Evolutionary conservation across 2,113 vertebrate species (phyloP), one percentile per base, ranked within the genome.

Genomic region (Vicugna pacos): DNA sequence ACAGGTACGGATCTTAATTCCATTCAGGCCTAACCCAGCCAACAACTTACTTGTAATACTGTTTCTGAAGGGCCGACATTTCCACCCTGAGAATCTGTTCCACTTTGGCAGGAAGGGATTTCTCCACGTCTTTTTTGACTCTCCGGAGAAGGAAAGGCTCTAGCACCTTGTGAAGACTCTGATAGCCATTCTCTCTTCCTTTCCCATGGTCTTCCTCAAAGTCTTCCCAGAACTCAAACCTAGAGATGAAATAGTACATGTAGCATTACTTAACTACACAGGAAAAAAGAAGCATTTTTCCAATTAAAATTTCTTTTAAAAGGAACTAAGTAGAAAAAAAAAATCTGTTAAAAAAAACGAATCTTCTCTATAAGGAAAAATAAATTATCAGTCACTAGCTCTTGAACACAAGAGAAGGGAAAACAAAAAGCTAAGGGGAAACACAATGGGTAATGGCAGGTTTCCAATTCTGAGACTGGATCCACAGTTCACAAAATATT

Each of bases 91-190:
- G 99, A 97, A 99, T 99, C 98, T 99, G 99, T 87, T 99, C 99
- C 98, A 99, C 99, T 97, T 99, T 99, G 97, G 99, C 99, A 14
- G 99, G 99, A 58, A 99, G 98, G 54, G 99, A 99, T 97, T 99
- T 99, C 97, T 99, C 99, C 94, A 99, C 99, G 5, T 99, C 99
- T 91, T 99, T 99, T 98, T 99, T 99, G 65, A 99, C 99, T 56
- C 99, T 99, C 20, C 99, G 99, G 50, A 99, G 98, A 28, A 99
- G 99, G 97, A 99, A 99, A 0, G 99, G 99, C 97, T 99, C 99
- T 30, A 99, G 99, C 94, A 99, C 99, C 98, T 99, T 99, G 97
- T 99, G 99, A 46, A 99, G 99, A 97, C 99, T 99, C 98, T 99
- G 99, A 96, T 99, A 99, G 76, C 99, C 99, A 2, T 99, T 99